Conservation (phyloP, 2,113 vertebrate species). For the Ondatra zibethicus region DNA sequence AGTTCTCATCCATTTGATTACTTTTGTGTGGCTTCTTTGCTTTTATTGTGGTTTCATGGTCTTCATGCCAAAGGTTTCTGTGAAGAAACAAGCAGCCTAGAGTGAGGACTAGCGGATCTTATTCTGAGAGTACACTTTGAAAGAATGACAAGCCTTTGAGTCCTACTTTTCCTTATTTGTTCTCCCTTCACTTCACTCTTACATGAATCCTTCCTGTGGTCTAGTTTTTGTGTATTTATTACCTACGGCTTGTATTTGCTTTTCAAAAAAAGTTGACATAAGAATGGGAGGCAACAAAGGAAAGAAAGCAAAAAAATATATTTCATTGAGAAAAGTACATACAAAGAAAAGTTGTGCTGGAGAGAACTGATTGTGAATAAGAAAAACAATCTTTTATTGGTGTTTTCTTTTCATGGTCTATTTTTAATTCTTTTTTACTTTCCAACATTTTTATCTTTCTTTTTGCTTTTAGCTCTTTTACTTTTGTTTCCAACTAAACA, state of each 20-base stretch:
- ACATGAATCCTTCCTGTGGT: neutral
- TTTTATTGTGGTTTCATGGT: neutral
- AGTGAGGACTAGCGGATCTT: neutral
- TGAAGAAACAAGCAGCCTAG: neutral
- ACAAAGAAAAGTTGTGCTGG: neutral
- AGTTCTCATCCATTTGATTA: accelerated
- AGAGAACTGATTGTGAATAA: neutral
- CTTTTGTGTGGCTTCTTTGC: neutral
- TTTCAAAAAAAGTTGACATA: neutral
- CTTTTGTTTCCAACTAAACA: slow-evolving; percentile 6
- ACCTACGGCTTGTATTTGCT: neutral
- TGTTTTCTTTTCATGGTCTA: neutral
- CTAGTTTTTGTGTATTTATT: neutral
- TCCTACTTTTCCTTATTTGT: neutral
- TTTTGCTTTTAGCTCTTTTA: neutral
- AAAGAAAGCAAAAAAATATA: neutral
- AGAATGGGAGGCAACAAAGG: neutral
- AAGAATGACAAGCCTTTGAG: neutral
- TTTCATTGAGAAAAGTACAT: neutral
- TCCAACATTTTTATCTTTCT: neutral
- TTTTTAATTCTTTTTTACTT: neutral
- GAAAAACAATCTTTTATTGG: neutral
- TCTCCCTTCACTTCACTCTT: neutral
- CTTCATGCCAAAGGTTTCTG: neutral
- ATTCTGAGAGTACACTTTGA: neutral